Evolutionary conservation across 2,888 invertebrate genomes (phyloP), one percentile per base, ranked within the genome.

Genomic region (Orchestes rusci): DNA sequence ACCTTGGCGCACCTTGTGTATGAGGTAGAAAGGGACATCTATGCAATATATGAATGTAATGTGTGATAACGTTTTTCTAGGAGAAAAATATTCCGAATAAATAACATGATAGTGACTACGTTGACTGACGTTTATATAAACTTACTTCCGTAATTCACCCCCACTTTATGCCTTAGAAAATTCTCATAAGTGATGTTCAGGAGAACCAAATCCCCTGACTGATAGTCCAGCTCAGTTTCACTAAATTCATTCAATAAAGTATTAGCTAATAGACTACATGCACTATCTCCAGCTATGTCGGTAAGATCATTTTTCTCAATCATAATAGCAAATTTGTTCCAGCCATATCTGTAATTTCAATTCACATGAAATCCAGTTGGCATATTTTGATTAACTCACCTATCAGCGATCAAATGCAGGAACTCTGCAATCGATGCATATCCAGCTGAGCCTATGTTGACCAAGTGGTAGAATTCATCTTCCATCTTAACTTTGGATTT

Each of bases 401-500:
- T 73, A 51, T 77, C 66, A 75, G 86, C 78, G 20, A 87, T 67
- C 15, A 77, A 70, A 44, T 83, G 75, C 53, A 87, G 75, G 60
- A 87, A 80, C 56, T 79, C 76, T 0, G 82, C 77, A 52, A 87
- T 71, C 41, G 84, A 82, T 58, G 79, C 73, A 56, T 85, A 89
- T 18, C 84, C 82, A 28, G 84, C 66, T 16, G 76, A 75, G 0
- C 90, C 89, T 8, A 84, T 73, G 42, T 88, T 75, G 3, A 86
- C 74, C 23, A 86, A 70, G 79, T 88, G 82, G 61, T 82, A 85
- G 64, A 81, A 90, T 65, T 91, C 89, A 54, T 85, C 77, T 0
- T 71, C 67, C 56, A 82, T 84, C 2, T 71, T 70, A 1, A 74
- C 79, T 63, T 90, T 90, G 13, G 76, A 73, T 39, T 73, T 70